Percentiles rank a stretch among this genome's conserved stretches.
Conservation (phyloP, 2,888 invertebrate genomes). For the Dolichopus griseipennis region DNA sequence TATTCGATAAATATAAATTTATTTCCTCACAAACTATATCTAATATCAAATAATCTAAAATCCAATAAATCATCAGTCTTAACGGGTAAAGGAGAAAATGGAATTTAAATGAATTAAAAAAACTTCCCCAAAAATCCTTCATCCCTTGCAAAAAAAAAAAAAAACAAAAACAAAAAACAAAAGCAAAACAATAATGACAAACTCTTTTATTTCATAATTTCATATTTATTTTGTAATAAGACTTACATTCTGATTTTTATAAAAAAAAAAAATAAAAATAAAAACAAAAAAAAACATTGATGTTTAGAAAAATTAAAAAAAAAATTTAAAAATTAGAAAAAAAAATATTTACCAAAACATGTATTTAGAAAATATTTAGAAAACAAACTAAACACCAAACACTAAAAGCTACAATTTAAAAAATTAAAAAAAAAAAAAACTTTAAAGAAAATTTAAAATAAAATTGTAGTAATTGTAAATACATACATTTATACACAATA, state of each 20-base stretch:
- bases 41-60: too few relatives aligned
- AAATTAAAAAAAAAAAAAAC: not conserved
- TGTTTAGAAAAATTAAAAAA: not conserved
- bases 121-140: not conserved
- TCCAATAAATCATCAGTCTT: too few relatives aligned
- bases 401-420: not conserved
- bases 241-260: not conserved
- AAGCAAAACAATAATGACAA: not conserved
- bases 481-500: not conserved
- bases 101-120: too few relatives aligned
- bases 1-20: not conserved
- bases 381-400: not conserved
- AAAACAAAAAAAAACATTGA: not conserved
- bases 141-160: not conserved
- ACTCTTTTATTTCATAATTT: not conserved
- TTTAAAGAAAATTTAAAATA: not conserved
- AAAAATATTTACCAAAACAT: not conserved
- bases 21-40: too few relatives aligned
- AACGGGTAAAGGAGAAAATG: too few relatives aligned
- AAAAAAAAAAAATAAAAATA: not conserved
- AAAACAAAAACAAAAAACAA: too few relatives aligned
- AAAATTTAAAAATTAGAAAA: not conserved
- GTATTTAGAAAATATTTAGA: conserved; percentile 8
- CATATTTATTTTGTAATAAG: not conserved
- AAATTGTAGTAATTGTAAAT: not conserved